Conservation (phyloP, 2,797 vertebrate species). For the Sebastolobus altivelis region DNA sequence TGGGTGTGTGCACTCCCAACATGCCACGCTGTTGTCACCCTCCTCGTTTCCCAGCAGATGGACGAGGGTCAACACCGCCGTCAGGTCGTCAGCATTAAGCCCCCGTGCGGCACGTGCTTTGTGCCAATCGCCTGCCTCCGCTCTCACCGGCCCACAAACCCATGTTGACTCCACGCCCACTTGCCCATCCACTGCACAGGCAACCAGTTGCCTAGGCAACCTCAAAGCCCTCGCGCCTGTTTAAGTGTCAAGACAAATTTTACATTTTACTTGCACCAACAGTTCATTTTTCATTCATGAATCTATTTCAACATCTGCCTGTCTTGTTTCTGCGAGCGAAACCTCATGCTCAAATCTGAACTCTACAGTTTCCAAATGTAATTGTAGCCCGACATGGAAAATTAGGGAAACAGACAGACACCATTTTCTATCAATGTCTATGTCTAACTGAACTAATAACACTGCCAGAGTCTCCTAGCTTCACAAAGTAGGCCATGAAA, state of each 20-base stretch:
- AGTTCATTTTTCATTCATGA: conserved; percentile 61
- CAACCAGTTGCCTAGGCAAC: conserved; percentile 90
- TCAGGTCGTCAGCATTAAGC: conserved; percentile 49
- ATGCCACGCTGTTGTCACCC: conserved; percentile 47
- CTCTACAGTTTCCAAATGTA: not conserved
- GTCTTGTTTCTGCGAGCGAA: conserved; percentile 21
- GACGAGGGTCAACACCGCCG: conserved; percentile 57
- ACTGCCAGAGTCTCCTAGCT: conserved; percentile 20
- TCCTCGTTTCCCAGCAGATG: conserved; percentile 59
- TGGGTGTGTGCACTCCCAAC: conserved; percentile 16
- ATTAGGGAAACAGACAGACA: not conserved
- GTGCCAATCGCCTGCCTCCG: conserved; percentile 76
- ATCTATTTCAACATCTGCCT: conserved; percentile 43
- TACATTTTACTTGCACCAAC: conserved; percentile 67
- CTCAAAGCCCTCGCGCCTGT: conserved; percentile 76
- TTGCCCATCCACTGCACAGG: conserved; percentile 78
- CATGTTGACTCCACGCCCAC: conserved; percentile 83
- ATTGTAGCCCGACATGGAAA: not conserved
- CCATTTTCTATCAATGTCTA: conserved; percentile 21
- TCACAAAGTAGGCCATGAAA: conserved; percentile 55
- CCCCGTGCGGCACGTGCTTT: conserved; percentile 48
- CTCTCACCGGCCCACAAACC: conserved; percentile 81
- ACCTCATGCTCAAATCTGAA: conserved; percentile 25
- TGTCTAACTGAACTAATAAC: conserved; percentile 4
- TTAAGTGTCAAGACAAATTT: conserved; percentile 77